A percentile compares a stretch with the other conserved stretches of the same genome.
Conservation (phyloP, 2,113 vertebrate species). For the Bombycilla garrulus region DNA sequence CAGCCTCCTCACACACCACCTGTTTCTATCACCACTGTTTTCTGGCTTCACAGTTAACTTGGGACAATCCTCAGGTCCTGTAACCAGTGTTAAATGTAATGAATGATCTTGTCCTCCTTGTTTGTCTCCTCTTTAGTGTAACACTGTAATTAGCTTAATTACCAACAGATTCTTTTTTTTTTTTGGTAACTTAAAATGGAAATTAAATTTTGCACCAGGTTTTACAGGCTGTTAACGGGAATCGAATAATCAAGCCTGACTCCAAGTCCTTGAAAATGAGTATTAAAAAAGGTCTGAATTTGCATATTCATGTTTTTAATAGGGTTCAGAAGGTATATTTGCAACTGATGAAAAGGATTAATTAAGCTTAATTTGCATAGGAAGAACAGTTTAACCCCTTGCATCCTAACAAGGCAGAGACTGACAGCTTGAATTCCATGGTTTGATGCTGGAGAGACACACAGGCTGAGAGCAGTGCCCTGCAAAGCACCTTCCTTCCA, state of each 20-base stretch:
- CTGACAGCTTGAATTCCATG: background rate
- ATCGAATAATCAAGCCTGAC: slow-evolving; percentile 80
- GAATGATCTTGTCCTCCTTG: slow-evolving; percentile 59
- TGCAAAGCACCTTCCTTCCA: background rate
- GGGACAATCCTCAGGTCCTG: background rate
- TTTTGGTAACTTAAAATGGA: slow-evolving; percentile 77
- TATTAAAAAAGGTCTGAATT: slow-evolving; percentile 78
- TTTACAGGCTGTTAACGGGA: slow-evolving; percentile 78
- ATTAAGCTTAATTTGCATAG: slow-evolving; percentile 78
- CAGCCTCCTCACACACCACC: background rate
- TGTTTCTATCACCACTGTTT: rapidly evolving
- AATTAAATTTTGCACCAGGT: slow-evolving; percentile 78
- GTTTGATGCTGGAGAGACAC: background rate
- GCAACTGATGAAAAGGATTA: slow-evolving; percentile 80
- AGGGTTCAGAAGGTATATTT: slow-evolving; percentile 81
- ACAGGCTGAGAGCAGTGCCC: background rate
- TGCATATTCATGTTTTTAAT: slow-evolving; percentile 85
- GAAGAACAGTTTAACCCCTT: slow-evolving; percentile 73
- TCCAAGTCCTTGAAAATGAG: slow-evolving; percentile 79
- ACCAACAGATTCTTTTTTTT: slow-evolving; percentile 57
- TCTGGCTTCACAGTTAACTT: background rate
- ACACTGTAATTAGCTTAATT: slow-evolving; percentile 73
- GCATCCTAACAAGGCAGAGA: background rate
- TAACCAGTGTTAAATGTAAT: slow-evolving; percentile 25
- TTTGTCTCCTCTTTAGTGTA: slow-evolving; percentile 61